phyloP scores from a whole-genome alignment of 2,797 vertebrate genomes.

The Halcyon leucocephala region DNA sequence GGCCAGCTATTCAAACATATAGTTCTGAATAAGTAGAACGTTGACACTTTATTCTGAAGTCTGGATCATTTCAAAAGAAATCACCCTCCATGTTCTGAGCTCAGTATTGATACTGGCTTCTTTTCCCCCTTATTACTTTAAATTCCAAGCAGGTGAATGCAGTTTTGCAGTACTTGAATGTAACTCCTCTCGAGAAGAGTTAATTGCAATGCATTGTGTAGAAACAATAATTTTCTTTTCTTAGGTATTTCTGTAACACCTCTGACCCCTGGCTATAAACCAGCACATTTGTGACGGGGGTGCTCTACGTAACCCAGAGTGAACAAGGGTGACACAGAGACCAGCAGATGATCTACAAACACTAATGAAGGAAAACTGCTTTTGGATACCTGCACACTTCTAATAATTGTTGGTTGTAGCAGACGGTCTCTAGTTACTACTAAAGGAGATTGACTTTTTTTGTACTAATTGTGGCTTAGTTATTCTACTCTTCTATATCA shows the following conservation, averaged over 20 bases:
- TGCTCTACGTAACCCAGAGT: neutral
- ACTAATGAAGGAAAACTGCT: neutral
- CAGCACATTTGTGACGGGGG: neutral
- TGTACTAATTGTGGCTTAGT: neutral
- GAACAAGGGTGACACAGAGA: neutral
- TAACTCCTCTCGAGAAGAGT: neutral
- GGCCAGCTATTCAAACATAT: neutral
- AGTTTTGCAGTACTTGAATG: neutral
- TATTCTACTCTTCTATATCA: neutral
- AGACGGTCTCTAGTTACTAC: neutral
- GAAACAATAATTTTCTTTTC: neutral
- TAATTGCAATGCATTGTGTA: neutral
- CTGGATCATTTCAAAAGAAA: neutral
- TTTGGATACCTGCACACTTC: neutral
- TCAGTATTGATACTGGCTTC: neutral
- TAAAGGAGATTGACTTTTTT: neutral
- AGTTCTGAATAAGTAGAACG: neutral
- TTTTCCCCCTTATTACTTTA: neutral
- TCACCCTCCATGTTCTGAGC: neutral
- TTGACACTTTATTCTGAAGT: neutral
- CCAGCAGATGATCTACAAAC: neutral
- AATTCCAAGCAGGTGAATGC: neutral
- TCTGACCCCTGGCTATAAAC: neutral
- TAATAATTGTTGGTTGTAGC: neutral
- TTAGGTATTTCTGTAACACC: neutral